phyloP scores from a whole-genome alignment of 2,888 invertebrate species.

The Exocentrus adspersus region DNA sequence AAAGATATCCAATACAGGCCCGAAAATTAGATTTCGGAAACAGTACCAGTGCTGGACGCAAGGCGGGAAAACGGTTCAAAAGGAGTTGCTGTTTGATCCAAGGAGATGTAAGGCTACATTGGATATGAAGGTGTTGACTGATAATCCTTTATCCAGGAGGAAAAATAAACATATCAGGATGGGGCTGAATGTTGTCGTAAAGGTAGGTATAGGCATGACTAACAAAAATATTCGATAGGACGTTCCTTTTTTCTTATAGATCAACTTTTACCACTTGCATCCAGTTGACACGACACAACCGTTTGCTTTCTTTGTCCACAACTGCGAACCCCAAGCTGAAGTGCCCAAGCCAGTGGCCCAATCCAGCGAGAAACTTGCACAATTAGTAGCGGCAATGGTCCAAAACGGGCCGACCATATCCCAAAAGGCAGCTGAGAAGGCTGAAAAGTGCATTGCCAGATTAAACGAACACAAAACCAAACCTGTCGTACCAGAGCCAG shows the following conservation, averaged over 20 bases:
- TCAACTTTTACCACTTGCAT: slow-evolving; percentile 61
- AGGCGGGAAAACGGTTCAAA: slow-evolving; percentile 57
- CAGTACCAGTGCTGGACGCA: slow-evolving; percentile 64
- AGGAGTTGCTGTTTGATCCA: slow-evolving; percentile 61
- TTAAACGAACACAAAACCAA: slow-evolving; percentile 19
- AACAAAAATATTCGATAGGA: too few relatives aligned
- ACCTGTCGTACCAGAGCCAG: not conserved
- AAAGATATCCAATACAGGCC: slow-evolving; percentile 63
- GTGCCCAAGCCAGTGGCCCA: slow-evolving; percentile 52
- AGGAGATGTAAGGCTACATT: slow-evolving; percentile 60
- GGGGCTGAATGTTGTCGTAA: slow-evolving; percentile 61
- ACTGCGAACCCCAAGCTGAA: slow-evolving; percentile 57
- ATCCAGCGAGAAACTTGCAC: slow-evolving; percentile 55
- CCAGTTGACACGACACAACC: slow-evolving; percentile 51
- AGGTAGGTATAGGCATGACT: too few relatives aligned
- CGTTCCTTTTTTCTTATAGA: too few relatives aligned
- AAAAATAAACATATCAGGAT: slow-evolving; percentile 60
- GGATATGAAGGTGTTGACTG: slow-evolving; percentile 61
- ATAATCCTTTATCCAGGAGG: slow-evolving; percentile 58
- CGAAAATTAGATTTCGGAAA: slow-evolving; percentile 62
- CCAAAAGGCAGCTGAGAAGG: slow-evolving; percentile 45
- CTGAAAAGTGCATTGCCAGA: slow-evolving; percentile 38
- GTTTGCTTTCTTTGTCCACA: slow-evolving; percentile 60
- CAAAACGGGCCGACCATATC: slow-evolving; percentile 56
- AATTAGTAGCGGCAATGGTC: slow-evolving; percentile 58